Evolutionary conservation across 2,113 vertebrate species (phyloP).

Genomic region (Pica pica): DNA sequence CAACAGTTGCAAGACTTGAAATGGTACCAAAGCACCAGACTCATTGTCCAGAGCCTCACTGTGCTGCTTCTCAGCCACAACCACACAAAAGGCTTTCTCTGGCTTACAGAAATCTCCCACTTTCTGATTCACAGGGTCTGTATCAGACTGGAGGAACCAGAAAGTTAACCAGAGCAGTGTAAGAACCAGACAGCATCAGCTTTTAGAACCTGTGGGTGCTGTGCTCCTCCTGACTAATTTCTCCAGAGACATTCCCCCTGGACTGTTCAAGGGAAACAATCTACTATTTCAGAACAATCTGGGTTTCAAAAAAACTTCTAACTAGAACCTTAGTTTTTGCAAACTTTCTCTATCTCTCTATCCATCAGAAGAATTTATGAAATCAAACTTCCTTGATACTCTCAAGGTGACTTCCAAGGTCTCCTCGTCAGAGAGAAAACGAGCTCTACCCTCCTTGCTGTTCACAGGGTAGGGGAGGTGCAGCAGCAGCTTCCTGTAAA

Average conservation of each 20-base stretch:
- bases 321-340: not conserved
- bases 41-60: not conserved
- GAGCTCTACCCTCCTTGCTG: constrained; percentile 76
- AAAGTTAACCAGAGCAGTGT: not conserved
- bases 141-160: not conserved
- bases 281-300: not conserved
- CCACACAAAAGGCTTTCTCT: not conserved
- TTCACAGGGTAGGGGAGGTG: constrained; percentile 85
- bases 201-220: not conserved
- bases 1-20: not conserved
- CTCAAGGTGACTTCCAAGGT: constrained; percentile 85
- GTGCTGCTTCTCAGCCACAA: not conserved
- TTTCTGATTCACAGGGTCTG: not conserved
- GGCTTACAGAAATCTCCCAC: not conserved
- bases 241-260: not conserved
- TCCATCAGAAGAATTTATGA: constrained; percentile 73
- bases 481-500: constrained; percentile 84
- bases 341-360: not conserved
- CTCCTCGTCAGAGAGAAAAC: constrained; percentile 76
- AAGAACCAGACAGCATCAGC: not conserved
- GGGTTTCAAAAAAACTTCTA: not conserved
- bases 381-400: constrained; percentile 78
- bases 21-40: not conserved
- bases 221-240: not conserved
- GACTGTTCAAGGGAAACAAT: not conserved